Conservation (phyloP, 2,113 vertebrate genomes). For the Electrona antarctica region DNA sequence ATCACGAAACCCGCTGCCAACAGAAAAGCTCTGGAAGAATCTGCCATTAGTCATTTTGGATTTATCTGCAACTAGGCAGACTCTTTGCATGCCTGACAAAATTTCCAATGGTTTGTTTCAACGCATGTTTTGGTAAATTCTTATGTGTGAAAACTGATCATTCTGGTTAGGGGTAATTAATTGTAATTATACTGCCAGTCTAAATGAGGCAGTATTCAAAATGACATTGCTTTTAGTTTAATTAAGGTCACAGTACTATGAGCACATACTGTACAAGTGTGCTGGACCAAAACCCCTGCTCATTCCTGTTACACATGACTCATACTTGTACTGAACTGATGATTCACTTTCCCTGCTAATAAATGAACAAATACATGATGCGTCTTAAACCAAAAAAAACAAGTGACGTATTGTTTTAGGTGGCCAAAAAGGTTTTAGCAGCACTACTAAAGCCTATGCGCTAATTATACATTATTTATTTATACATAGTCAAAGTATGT, state of each 20-base stretch:
- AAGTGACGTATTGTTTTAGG: no score
- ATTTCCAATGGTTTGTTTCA: conserved; percentile 47
- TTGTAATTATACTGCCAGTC: conserved; percentile 33
- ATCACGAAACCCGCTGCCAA: conserved; percentile 57
- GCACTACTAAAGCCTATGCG: no score
- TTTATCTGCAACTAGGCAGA: conserved; percentile 48
- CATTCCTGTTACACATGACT: no score
- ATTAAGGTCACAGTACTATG: neutral
- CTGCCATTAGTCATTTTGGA: conserved; percentile 48
- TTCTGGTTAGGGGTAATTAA: conserved; percentile 42
- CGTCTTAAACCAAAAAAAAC: no score
- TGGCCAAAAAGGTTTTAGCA: no score
- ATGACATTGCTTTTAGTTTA: conserved; percentile 1
- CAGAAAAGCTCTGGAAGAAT: conserved; percentile 39
- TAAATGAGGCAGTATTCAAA: conserved; percentile 8
- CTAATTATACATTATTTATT: no score
- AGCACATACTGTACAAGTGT: neutral
- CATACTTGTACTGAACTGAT: conserved; percentile 2
- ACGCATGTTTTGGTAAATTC: conserved; percentile 14
- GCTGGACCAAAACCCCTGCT: no score
- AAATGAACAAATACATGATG: neutral
- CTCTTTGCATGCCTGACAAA: conserved; percentile 51
- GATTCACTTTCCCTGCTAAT: conserved; percentile 10
- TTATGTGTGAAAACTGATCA: conserved; percentile 20
- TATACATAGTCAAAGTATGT: conserved; percentile 22